Percentiles rank a stretch among this genome's conserved stretches.
Evolutionary conservation across 2,888 invertebrate species (phyloP).

Genomic region (Amiota communis): DNA sequence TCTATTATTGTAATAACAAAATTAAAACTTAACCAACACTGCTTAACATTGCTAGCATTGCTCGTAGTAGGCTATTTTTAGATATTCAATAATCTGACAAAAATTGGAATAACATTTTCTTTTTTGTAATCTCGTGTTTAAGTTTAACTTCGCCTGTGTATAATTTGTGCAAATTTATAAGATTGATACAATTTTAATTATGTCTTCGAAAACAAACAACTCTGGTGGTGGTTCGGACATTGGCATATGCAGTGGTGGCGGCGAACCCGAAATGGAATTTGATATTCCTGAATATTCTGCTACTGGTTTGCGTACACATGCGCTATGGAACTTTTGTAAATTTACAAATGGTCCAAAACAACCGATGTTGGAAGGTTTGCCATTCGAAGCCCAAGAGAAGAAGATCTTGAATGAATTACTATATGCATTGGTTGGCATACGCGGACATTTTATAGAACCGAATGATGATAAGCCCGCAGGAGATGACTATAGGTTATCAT

Average conservation of each 20-base stretch:
- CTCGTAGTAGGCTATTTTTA: no score
- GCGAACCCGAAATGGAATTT: slow-evolving; percentile 29
- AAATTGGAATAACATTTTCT: neutral
- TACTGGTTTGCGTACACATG: slow-evolving; percentile 52
- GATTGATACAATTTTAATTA: no score
- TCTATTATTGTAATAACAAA: no score
- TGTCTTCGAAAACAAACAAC: no score
- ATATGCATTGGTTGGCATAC: slow-evolving; percentile 83
- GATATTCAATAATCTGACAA: neutral
- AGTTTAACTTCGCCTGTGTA: no score
- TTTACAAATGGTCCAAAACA: slow-evolving; percentile 56
- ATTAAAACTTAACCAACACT: no score
- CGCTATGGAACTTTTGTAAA: slow-evolving; percentile 67
- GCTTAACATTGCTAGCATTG: no score
- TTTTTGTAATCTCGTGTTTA: no score
- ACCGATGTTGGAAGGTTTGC: slow-evolving; percentile 74
- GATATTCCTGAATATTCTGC: slow-evolving; percentile 49
- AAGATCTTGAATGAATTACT: slow-evolving; percentile 88
- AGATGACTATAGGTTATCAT: slow-evolving; percentile 58
- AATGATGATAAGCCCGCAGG: slow-evolving; percentile 67
- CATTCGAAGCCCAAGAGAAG: slow-evolving; percentile 85
- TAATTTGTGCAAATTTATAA: no score
- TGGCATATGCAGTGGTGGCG: slow-evolving; percentile 7
- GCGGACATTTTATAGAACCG: slow-evolving; percentile 80
- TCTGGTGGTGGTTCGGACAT: neutral